These are phyloP conservation scores for Hymenochirus boettgeri DNA, from an alignment of 2,113 vertebrate species.

Conservation along the genomic window DNA sequence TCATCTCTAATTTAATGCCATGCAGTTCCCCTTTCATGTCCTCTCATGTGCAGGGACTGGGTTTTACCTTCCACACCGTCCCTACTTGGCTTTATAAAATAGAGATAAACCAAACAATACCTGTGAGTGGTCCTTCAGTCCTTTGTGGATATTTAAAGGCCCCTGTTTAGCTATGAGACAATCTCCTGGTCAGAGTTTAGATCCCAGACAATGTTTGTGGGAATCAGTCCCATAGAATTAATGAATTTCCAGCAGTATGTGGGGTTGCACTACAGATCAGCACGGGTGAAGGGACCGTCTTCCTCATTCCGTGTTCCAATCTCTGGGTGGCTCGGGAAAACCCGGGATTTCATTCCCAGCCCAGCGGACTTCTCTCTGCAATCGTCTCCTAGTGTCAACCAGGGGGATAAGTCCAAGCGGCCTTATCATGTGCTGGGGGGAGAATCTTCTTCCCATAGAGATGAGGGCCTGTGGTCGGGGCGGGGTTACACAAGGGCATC, in stretches of 20 bases:
- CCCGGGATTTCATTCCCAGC: conserved; percentile 12
- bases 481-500: conserved; percentile 44
- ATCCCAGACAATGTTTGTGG: conserved; percentile 3
- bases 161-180: background rate
- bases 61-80: background rate
- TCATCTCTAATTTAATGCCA: no score
- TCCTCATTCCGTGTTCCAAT: conserved; percentile 16
- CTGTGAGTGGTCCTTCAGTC: conserved; percentile 5
- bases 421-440: conserved; percentile 19
- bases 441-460: conserved; percentile 7
- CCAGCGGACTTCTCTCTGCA: conserved; percentile 4
- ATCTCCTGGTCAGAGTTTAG: background rate
- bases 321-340: conserved; percentile 11
- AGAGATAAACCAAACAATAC: background rate
- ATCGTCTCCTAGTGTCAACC: conserved; percentile 32
- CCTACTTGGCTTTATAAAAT: background rate
- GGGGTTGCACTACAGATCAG: background rate
- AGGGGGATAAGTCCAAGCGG: conserved; percentile 34
- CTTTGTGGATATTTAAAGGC: conserved; percentile 29
- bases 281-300: background rate
- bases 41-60: background rate
- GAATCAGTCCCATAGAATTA: background rate
- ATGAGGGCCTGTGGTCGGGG: background rate
- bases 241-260: background rate
- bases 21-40: no score